A percentile compares a stretch with the other conserved stretches of the same genome.
These are phyloP conservation scores for Heterotilapia buettikoferi DNA, from an alignment of 2,113 vertebrate species.

Conservation along the genomic window DNA sequence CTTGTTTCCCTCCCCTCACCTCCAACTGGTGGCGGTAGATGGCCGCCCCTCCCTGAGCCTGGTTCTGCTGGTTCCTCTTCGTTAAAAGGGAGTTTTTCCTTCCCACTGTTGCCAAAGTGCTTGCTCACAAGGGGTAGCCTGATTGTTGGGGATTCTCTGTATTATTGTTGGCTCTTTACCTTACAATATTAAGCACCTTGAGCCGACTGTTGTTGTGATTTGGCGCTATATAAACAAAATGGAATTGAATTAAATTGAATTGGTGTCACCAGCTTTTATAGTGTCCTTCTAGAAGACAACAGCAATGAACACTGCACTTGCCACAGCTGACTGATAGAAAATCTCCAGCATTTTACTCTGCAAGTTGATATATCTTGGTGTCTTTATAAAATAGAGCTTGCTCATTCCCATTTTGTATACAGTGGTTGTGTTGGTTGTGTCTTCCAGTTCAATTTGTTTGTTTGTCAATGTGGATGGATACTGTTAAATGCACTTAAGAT, in stretches of 20 bases:
- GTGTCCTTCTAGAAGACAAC: neutral
- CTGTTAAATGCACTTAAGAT: neutral
- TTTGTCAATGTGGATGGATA: neutral
- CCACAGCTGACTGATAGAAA: neutral
- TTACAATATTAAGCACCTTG: neutral
- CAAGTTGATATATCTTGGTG: neutral
- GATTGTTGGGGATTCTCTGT: neutral
- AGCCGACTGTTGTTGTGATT: neutral
- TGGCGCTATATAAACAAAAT: neutral
- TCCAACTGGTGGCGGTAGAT: neutral
- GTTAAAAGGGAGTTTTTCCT: neutral
- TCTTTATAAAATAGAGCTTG: neutral
- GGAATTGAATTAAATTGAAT: neutral
- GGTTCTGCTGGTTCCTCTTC: neutral
- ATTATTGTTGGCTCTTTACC: neutral
- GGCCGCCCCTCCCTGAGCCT: neutral
- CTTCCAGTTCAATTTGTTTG: neutral
- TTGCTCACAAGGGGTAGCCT: rapidly evolving
- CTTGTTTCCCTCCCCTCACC: neutral
- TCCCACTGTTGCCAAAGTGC: neutral
- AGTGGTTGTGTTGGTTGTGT: neutral
- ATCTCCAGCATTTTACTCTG: neutral
- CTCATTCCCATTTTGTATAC: neutral
- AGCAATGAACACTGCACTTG: neutral
- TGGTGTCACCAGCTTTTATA: neutral